Base-by-base conservation (phyloP, 1,140 invertebrate species). In the Limonius californicus region DNA sequence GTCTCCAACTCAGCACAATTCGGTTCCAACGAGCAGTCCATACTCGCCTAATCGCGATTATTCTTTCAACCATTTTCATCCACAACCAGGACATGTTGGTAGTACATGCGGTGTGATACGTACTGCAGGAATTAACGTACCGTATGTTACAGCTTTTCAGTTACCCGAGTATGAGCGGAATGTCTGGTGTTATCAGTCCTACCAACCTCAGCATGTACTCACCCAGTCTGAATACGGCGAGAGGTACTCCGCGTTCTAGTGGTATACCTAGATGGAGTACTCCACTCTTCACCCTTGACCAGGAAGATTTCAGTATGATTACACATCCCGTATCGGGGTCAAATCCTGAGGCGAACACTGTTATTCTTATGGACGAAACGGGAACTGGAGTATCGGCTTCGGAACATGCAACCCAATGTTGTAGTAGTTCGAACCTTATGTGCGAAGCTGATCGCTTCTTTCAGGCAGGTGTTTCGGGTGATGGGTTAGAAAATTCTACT, bases 271-370 rank as follows among this genome's bases (percentile, higher is more conserved):
- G 94, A 64, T 97, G 94, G 94, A 95, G 90, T 69, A 83, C 86
- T 20, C 89, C 90, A 14, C 92, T 95, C 76, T 89, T 95, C 68
- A 89, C 87, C 35, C 77, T 95, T 59, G 94, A 97, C 72, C 94
- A 97, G 73, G 94, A 97, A 78, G 96, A 97, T 78, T 91, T 88
- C 70, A 94, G 91, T 80, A 91, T 95, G 85, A 87, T 89, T 80
- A 87, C 89, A 43, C 87, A 90, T 70, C 83, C 91, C 68, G 53
- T 55, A 55, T 77, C 86, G 68, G 77, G 79, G 72, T 77, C 80
- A 65, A 81, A 80, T 74, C 70, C 81, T 43, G 87, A 88, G 72
- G 79, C 84, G 16, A 84, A 84, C 65, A 82, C 87, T 60, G 85
- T 88, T 61, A 84, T 87, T 54, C 78, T 89, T 65, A 85, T 90